These are phyloP conservation scores for Chrysemys picta DNA, from an alignment of 2,113 vertebrate genomes.

Conservation along the genomic window DNA sequence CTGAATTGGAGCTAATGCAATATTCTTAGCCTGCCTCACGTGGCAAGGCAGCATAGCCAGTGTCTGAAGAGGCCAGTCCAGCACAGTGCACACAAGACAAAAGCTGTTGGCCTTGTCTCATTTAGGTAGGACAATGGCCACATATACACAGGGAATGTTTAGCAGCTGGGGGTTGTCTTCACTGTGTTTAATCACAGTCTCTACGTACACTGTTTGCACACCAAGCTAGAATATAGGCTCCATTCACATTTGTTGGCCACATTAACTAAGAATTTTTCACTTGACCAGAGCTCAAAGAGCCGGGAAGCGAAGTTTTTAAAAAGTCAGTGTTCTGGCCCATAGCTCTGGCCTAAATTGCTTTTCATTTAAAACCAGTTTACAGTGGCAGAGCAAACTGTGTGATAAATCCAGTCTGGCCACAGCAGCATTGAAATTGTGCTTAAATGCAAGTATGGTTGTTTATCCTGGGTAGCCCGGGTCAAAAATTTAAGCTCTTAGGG, in stretches of 20 bases:
- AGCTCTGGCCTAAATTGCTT: fast-evolving
- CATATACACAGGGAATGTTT: background rate
- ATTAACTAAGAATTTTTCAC: no score
- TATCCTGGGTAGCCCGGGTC: fast-evolving
- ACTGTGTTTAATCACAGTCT: background rate
- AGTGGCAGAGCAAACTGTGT: fast-evolving
- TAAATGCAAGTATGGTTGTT: no score
- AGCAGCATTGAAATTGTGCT: fast-evolving
- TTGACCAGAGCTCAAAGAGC: no score
- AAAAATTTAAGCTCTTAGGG: background rate
- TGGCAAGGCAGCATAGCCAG: background rate
- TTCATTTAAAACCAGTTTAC: background rate
- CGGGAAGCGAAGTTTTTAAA: background rate
- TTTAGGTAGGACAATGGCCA: background rate
- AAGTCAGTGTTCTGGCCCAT: fast-evolving
- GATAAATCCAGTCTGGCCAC: fast-evolving
- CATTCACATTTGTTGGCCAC: background rate
- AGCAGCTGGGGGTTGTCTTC: fast-evolving
- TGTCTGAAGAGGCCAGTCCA: background rate
- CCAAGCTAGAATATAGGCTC: background rate
- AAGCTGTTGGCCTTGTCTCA: background rate
- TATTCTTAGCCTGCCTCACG: background rate
- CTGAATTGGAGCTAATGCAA: background rate
- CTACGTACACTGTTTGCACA: background rate
- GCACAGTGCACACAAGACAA: fast-evolving